Evolutionary conservation across 2,113 vertebrate species (phyloP), one percentile per base, ranked within the genome.

Genomic region (Aplodontia rufa): DNA sequence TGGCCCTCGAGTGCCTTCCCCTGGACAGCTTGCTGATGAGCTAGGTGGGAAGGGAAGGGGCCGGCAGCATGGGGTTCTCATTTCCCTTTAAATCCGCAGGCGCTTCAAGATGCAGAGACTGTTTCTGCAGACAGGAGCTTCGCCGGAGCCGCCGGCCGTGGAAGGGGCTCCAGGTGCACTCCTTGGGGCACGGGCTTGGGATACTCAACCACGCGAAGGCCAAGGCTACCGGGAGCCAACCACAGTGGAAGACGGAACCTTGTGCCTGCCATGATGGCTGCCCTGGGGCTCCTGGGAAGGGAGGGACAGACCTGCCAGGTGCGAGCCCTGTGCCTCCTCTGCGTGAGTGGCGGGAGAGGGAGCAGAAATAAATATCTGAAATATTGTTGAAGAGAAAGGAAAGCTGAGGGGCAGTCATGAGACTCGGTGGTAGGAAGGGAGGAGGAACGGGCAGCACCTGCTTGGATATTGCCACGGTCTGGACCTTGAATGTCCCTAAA

Each of bases 71-170:
- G 90, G 94, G 90, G 79, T 87, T 95, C 66, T 28, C 35, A 89
- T 96, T 96, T 90, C 62, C 68, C 80, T 96, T 83, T n/a, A 47
- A 91, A 90, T 74, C 87, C 87, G 64, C 37, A n/a, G 69, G 20
- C 47, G 12, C 62, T 8, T 55, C 69, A 91, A 92, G 87, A 87
- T 80, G 62, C 83, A 92, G 83, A 64, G 20, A 30, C 45, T 2
- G 8, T 13, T 32, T 68, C 60, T 62, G 53, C 86, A 91, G 66
- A 86, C 47, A 35, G n/a, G 37, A 0, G 22, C 30, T 32, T 80
- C 66, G 60, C 89, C 72, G 42, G 85, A 87, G 9, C 9, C 20
- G 75, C 28, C 49, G 26, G 2, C 7, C 24, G 35, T 0, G n/a
- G 72, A 93, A 85, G 66, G 47, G 60, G 16, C 26, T 88, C 78